phyloP scores from a whole-genome alignment of 2,797 vertebrate genomes.

The Cynopterus sphinx region DNA sequence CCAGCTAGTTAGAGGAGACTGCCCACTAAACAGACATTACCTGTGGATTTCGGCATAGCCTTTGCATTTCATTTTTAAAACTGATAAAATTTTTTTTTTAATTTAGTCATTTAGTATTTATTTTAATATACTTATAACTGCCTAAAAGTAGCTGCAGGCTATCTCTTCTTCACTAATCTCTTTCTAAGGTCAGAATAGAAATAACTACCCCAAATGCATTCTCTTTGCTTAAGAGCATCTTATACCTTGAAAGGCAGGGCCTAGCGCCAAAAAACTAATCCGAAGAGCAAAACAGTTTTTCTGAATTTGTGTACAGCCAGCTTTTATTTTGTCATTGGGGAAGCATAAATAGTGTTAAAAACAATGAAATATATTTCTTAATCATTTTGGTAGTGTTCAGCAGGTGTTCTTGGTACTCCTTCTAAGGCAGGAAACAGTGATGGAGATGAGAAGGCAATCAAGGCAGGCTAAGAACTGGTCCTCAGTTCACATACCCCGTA shows the following conservation, averaged over 20 bases:
- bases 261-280: neutral
- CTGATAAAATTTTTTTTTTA: neutral
- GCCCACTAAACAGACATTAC: neutral
- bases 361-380: neutral
- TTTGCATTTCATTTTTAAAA: constrained; percentile 28
- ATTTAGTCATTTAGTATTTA: neutral
- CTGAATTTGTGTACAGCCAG: neutral
- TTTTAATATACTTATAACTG: neutral
- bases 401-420: neutral
- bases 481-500: neutral
- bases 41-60: neutral
- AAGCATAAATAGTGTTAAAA: neutral
- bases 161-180: neutral
- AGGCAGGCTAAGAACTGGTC: neutral
- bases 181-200: neutral
- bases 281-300: neutral
- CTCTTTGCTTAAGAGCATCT: neutral
- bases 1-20: neutral
- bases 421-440: neutral
- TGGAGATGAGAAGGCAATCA: neutral
- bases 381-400: neutral
- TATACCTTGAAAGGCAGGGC: neutral
- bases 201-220: neutral
- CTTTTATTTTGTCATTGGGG: neutral
- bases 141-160: neutral